These are phyloP conservation scores for Manis crassicaudata DNA, from an alignment of 2,797 vertebrate genomes.

Conservation along the genomic window DNA sequence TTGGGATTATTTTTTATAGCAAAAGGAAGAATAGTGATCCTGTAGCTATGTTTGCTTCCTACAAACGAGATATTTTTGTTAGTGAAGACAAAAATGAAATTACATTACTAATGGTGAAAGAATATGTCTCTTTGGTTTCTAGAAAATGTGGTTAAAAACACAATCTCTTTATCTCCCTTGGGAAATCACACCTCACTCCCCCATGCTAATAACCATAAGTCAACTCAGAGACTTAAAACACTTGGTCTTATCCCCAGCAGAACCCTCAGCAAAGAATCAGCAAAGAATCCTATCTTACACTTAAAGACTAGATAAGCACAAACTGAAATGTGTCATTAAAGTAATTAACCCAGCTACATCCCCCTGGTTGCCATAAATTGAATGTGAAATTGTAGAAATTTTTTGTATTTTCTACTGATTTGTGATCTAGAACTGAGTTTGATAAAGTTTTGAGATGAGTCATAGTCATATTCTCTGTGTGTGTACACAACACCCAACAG, in stretches of 20 bases:
- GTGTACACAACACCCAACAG: not conserved
- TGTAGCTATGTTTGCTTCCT: not conserved
- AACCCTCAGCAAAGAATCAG: not conserved
- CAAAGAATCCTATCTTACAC: not conserved
- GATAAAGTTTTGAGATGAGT: conserved; percentile 11
- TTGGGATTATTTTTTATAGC: not conserved
- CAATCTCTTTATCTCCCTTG: not conserved
- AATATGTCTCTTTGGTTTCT: not conserved
- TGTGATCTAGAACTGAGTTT: not conserved
- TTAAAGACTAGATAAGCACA: not conserved
- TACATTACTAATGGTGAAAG: not conserved
- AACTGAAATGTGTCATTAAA: not conserved
- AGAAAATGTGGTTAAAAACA: conserved; percentile 46
- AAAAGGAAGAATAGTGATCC: not conserved
- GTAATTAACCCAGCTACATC: not conserved
- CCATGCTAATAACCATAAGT: not conserved
- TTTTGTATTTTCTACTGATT: not conserved
- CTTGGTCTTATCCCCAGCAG: not conserved
- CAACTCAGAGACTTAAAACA: not conserved
- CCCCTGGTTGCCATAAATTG: not conserved
- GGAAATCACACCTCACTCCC: not conserved
- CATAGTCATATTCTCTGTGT: not conserved
- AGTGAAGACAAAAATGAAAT: conserved; percentile 44
- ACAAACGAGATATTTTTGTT: not conserved
- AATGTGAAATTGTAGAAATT: not conserved